phyloP scores from a whole-genome alignment of 2,113 vertebrate genomes.

The Vimba vimba region DNA sequence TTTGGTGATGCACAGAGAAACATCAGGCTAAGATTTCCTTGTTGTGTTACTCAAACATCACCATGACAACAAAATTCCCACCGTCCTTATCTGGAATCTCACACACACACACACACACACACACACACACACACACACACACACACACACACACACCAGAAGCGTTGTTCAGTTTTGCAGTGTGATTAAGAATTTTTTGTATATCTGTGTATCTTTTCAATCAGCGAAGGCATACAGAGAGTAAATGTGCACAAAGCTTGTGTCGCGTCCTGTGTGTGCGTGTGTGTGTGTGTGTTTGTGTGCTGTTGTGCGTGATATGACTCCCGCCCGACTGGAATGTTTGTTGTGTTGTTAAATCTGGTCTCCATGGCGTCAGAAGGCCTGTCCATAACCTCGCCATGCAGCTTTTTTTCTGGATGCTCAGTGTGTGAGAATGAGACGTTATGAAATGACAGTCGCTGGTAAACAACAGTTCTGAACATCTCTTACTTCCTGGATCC shows the following conservation, averaged over 20 bases:
- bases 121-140: neutral
- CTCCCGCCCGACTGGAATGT: conserved; percentile 12
- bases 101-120: neutral
- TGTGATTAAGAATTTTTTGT: neutral
- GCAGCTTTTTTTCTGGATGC: conserved; percentile 14
- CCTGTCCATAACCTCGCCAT: conserved; percentile 22
- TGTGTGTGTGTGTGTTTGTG: neutral
- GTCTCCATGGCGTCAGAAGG: conserved; percentile 40
- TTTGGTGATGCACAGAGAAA: neutral
- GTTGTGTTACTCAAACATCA: neutral
- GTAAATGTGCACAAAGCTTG: neutral
- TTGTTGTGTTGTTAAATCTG: conserved; percentile 39
- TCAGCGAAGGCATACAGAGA: neutral
- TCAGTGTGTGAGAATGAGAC: conserved; percentile 5
- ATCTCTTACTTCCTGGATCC: neutral
- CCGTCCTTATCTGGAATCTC: neutral
- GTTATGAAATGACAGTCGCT: conserved; percentile 22
- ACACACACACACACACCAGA: neutral
- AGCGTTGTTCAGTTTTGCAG: neutral
- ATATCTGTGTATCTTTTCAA: neutral
- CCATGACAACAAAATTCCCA: conserved; percentile 29
- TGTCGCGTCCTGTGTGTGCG: neutral
- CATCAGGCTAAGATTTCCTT: neutral
- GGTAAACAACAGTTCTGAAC: neutral
- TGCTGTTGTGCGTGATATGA: conserved; percentile 19